Percentiles rank a stretch among this genome's conserved stretches.
Conservation (phyloP, 2,888 invertebrate species). For the Drosophila nigricruria region DNA sequence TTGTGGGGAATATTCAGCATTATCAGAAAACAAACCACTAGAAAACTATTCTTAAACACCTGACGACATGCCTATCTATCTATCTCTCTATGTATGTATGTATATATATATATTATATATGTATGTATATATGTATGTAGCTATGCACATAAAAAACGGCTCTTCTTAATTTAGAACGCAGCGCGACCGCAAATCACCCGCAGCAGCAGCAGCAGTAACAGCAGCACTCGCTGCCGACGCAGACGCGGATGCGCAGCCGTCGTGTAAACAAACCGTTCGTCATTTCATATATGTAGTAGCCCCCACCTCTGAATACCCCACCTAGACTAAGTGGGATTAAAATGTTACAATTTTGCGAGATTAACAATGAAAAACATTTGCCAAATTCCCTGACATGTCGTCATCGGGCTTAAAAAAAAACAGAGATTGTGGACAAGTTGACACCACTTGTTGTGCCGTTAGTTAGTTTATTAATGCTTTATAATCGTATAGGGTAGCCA, state of each 20-base stretch:
- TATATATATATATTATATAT: conserved; percentile 17
- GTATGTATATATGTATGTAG: conserved; percentile 9
- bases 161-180: conserved; percentile 72
- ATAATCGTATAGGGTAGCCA: background rate
- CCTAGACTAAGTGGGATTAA: conserved; percentile 63
- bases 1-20: conserved; percentile 47
- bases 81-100: background rate
- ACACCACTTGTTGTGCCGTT: conserved; percentile 13
- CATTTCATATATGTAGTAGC: conserved; percentile 25
- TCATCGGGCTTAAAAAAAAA: conserved; percentile 7
- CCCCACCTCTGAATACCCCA: conserved; percentile 43
- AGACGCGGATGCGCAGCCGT: conserved; percentile 46
- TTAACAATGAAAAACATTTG: conserved; percentile 34
- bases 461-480: background rate
- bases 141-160: conserved; percentile 33
- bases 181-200: conserved; percentile 64
- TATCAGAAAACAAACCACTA: conserved; percentile 61
- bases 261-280: conserved; percentile 70
- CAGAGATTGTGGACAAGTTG: conserved; percentile 11
- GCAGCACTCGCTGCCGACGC: background rate
- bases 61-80: conserved; percentile 61
- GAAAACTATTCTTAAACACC: conserved; percentile 75
- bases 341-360: conserved; percentile 39
- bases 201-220: conserved; percentile 33
- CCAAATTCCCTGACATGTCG: conserved; percentile 25